Evolutionary conservation across 2,113 vertebrate species (phyloP).

Genomic region (Chrysemys picta): DNA sequence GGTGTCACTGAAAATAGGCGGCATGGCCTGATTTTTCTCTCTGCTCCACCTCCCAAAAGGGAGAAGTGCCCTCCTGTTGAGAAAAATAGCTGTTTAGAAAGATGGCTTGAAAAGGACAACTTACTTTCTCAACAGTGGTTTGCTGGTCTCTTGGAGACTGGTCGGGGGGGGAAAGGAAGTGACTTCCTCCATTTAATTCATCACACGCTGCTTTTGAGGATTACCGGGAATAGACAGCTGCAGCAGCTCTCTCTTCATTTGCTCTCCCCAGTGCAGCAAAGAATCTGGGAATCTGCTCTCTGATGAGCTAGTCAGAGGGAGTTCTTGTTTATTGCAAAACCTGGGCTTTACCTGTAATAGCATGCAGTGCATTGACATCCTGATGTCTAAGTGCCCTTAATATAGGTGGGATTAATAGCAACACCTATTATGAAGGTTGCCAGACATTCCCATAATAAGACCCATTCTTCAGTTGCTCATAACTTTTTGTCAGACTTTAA

Average conservation of each 20-base stretch:
- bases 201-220: background rate
- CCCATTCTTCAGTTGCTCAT: background rate
- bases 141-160: background rate
- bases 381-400: background rate
- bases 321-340: background rate
- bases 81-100: background rate
- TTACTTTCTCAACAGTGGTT: background rate
- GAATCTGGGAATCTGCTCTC: background rate
- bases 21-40: background rate
- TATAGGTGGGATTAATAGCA: background rate
- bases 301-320: background rate
- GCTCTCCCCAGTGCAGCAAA: background rate
- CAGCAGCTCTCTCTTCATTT: conserved; percentile 4
- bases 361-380: background rate
- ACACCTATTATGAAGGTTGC: background rate
- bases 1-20: background rate
- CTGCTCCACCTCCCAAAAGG: background rate
- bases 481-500: background rate
- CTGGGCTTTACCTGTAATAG: background rate
- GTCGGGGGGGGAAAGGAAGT: background rate
- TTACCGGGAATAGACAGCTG: background rate
- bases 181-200: background rate
- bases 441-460: background rate
- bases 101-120: background rate
- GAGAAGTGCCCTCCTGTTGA: background rate